Conservation (phyloP, 2,888 invertebrate species). For the Tupiocoris notatus region DNA sequence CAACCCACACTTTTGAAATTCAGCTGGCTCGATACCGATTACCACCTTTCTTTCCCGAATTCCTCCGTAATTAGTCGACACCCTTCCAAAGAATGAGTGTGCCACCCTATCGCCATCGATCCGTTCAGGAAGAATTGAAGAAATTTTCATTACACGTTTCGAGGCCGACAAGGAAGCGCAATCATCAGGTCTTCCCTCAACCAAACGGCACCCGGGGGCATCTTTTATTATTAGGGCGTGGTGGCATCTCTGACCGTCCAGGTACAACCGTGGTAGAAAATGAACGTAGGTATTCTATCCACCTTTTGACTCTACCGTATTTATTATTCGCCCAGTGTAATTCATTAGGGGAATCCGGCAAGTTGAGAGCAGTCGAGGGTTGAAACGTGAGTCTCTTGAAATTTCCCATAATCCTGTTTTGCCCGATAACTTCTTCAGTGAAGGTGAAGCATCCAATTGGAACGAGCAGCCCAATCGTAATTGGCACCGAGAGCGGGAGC, state of each 20-base stretch:
- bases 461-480: not conserved
- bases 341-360: slow-evolving; percentile 39
- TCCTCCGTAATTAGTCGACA: too few relatives aligned
- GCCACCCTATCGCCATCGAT: too few relatives aligned
- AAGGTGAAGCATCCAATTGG: not conserved
- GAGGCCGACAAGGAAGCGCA: not conserved
- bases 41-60: too few relatives aligned
- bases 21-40: too few relatives aligned
- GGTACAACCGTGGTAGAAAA: not conserved
- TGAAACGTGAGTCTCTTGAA: slow-evolving; percentile 27
- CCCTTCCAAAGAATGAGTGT: too few relatives aligned
- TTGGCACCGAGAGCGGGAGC: not conserved
- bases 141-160: slow-evolving; percentile 41
- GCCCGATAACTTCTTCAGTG: slow-evolving; percentile 8
- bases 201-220: not conserved
- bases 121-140: slow-evolving; percentile 24
- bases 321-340: slow-evolving; percentile 40
- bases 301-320: too few relatives aligned
- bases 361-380: slow-evolving; percentile 3
- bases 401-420: slow-evolving; percentile 27
- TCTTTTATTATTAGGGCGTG: slow-evolving; percentile 23
- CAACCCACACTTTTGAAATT: too few relatives aligned
- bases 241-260: slow-evolving; percentile 25
- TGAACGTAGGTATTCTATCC: slow-evolving; percentile 2
- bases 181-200: slow-evolving; percentile 15